phyloP scores from a whole-genome alignment of 2,797 vertebrate species.

The Pristis pectinata region DNA sequence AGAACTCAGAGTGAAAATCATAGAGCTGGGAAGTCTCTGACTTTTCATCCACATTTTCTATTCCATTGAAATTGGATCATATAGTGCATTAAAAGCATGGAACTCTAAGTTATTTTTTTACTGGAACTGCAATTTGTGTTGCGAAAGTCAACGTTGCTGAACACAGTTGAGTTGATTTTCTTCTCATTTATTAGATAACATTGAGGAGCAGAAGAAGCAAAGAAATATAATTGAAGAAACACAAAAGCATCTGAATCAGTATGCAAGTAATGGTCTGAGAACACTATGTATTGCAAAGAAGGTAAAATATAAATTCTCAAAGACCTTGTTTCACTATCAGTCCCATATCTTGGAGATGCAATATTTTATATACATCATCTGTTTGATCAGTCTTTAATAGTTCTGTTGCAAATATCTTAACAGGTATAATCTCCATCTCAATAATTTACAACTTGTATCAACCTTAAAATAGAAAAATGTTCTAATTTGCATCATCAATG shows the following conservation, averaged over 20 bases:
- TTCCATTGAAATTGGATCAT: too few species aligned
- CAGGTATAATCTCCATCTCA: background rate
- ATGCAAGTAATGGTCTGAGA: conserved; percentile 76
- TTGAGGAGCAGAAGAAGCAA: conserved; percentile 51
- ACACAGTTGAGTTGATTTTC: background rate
- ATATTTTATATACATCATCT: background rate
- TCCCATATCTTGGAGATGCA: background rate
- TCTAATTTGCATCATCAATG: background rate
- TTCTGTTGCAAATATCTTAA: background rate
- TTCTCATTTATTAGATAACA: conserved; percentile 51
- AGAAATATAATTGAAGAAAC: conserved; percentile 66
- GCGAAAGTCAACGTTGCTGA: background rate
- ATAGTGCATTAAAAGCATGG: too few species aligned
- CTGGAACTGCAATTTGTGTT: background rate
- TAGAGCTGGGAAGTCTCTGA: too few species aligned
- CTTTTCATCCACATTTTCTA: too few species aligned
- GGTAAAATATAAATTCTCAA: conserved; percentile 52
- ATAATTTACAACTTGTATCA: background rate
- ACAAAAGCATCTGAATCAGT: conserved; percentile 76
- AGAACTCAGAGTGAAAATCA: too few species aligned
- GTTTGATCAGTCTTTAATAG: background rate
- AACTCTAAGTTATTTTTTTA: background rate
- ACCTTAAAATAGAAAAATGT: background rate
- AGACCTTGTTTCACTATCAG: background rate
- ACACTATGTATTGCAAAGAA: conserved; percentile 88